Evolutionary conservation across 2,113 vertebrate genomes (phyloP).

Genomic region (Oenanthe melanoleuca): DNA sequence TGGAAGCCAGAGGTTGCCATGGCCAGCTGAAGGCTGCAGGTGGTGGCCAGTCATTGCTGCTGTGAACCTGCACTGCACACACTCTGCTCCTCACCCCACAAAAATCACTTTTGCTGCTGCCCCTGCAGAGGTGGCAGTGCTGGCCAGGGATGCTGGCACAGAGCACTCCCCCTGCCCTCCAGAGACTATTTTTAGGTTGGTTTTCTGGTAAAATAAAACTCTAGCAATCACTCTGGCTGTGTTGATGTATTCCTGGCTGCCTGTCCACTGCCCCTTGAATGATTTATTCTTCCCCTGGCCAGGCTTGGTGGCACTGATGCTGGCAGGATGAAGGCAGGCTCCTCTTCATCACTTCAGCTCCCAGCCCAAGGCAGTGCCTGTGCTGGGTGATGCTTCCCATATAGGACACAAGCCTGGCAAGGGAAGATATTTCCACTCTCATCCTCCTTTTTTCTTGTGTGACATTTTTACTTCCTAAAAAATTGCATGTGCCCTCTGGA

Average conservation of each 20-base stretch:
- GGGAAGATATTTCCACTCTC: background rate
- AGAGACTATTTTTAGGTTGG: background rate
- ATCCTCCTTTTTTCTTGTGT: background rate
- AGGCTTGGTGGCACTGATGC: background rate
- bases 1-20: background rate
- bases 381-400: background rate
- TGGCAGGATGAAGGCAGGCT: background rate
- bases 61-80: background rate
- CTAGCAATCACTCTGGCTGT: background rate
- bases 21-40: background rate
- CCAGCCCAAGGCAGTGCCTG: background rate
- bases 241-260: background rate
- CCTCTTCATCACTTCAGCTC: background rate
- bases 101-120: background rate
- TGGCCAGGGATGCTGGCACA: background rate
- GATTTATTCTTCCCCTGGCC: background rate
- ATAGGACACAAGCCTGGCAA: background rate
- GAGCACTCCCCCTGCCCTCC: accelerated
- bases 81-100: background rate
- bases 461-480: conserved; percentile 37
- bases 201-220: background rate
- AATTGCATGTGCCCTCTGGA: conserved; percentile 1
- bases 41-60: background rate
- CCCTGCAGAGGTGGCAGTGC: background rate
- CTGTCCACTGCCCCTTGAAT: background rate